A percentile compares a stretch with the other conserved stretches of the same genome.
Conservation (phyloP, 2,797 vertebrate species). For the Gorsachius magnificus region DNA sequence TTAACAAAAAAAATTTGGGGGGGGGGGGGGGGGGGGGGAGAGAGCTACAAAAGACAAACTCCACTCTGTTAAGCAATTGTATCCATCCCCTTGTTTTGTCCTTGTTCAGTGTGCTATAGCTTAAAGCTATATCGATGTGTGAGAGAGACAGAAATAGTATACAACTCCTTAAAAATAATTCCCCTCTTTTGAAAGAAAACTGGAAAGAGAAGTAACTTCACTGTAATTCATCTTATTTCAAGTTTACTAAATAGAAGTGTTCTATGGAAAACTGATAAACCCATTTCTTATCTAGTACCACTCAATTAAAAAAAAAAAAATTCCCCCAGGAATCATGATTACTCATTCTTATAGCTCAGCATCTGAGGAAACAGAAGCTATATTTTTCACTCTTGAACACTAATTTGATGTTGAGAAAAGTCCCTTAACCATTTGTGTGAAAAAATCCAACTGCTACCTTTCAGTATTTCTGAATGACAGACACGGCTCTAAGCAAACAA, state of each 20-base stretch:
- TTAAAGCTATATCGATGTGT: background rate
- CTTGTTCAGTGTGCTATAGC: background rate
- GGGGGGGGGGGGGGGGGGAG: no score
- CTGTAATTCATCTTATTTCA: background rate
- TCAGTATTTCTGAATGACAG: slow-evolving; percentile 64
- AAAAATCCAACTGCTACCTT: slow-evolving; percentile 61
- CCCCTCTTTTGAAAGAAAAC: background rate
- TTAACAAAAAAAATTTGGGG: background rate
- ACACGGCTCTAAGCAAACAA: slow-evolving; percentile 56
- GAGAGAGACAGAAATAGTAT: background rate
- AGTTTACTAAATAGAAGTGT: slow-evolving; percentile 4
- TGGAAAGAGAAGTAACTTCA: background rate
- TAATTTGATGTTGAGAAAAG: slow-evolving; percentile 62
- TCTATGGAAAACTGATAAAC: slow-evolving; percentile 26
- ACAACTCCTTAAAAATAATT: background rate
- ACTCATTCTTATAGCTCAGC: slow-evolving; percentile 43
- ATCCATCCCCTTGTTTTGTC: background rate
- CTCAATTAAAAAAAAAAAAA: background rate
- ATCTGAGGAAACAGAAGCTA: slow-evolving; percentile 53
- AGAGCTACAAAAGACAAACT: background rate
- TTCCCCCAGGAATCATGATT: background rate
- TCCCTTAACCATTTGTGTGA: slow-evolving; percentile 61
- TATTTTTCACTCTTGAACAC: slow-evolving; percentile 36
- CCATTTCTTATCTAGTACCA: background rate
- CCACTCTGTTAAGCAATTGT: background rate